Percentiles rank a stretch among this genome's conserved stretches.
Conservation (phyloP, 2,113 vertebrate species). For the Indri indri region DNA sequence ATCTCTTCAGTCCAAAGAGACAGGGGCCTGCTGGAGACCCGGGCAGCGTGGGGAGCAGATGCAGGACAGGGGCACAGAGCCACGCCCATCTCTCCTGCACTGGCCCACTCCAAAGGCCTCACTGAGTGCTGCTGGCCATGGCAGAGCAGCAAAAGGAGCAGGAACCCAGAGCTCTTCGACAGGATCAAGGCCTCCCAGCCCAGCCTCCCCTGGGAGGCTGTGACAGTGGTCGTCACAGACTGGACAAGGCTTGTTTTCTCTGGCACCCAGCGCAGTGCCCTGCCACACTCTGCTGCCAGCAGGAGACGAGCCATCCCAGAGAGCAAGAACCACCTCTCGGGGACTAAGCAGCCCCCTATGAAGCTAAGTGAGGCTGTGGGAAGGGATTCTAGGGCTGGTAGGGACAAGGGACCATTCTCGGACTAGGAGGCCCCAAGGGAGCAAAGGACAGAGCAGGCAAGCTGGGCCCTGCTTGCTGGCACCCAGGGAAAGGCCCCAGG, state of each 20-base stretch:
- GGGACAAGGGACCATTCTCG: no score
- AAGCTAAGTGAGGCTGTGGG: background rate
- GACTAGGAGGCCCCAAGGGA: background rate
- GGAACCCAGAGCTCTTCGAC: background rate
- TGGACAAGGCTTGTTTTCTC: background rate
- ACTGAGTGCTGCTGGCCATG: fast-evolving
- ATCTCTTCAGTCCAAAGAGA: background rate
- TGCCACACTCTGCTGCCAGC: background rate
- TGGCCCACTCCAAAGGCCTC: background rate
- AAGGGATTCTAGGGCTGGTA: background rate
- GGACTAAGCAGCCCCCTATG: background rate
- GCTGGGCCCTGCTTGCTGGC: no score
- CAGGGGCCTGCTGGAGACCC: background rate
- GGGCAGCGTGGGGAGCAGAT: no score
- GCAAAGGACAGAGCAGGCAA: background rate
- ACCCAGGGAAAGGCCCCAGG: background rate
- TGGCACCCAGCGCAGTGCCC: background rate
- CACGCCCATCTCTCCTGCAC: no score
- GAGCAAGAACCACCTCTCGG: fast-evolving
- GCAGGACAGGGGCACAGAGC: background rate
- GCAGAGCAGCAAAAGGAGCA: background rate
- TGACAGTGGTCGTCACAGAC: background rate
- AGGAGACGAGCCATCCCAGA: background rate
- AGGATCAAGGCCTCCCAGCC: background rate
- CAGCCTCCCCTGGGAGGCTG: background rate